Conservation (phyloP, 92 coral and sea anemone species). For the Bergia puertoricense region DNA sequence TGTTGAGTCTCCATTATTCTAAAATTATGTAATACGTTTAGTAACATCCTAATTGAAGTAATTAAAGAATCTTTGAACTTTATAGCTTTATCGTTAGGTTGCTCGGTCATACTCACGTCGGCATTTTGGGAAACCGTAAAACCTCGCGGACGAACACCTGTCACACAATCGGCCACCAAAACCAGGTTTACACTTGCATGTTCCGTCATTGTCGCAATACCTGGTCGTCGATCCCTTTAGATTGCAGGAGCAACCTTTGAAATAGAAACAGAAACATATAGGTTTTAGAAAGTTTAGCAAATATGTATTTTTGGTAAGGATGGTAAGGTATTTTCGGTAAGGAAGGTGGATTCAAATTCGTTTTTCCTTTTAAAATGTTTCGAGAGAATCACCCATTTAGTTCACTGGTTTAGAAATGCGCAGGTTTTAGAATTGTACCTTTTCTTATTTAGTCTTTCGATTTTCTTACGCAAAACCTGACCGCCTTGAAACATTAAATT, state of each 20-base stretch:
- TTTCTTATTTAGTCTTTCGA: too few species aligned
- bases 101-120: constrained; percentile 61
- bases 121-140: constrained; percentile 86
- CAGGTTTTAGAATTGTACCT: too few species aligned
- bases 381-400: too few species aligned
- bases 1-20: too few species aligned
- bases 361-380: too few species aligned
- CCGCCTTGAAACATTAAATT: too few species aligned
- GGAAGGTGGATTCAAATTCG: too few species aligned
- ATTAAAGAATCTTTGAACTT: not conserved
- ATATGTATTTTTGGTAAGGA: not conserved
- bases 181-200: constrained; percentile 83
- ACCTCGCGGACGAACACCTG: constrained; percentile 76
- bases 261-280: not conserved
- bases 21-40: too few species aligned
- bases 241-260: constrained; percentile 81
- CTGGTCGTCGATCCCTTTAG: constrained; percentile 65
- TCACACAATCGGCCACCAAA: constrained; percentile 85
- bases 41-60: not conserved
- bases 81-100: not conserved
- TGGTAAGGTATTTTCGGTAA: not conserved
- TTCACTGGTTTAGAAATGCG: too few species aligned
- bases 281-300: not conserved
- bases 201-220: constrained; percentile 69
- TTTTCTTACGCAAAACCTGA: too few species aligned